A percentile compares a stretch with the other conserved stretches of the same genome.
Conservation (phyloP, 2,113 vertebrate species). For the Caranx melampygus region DNA sequence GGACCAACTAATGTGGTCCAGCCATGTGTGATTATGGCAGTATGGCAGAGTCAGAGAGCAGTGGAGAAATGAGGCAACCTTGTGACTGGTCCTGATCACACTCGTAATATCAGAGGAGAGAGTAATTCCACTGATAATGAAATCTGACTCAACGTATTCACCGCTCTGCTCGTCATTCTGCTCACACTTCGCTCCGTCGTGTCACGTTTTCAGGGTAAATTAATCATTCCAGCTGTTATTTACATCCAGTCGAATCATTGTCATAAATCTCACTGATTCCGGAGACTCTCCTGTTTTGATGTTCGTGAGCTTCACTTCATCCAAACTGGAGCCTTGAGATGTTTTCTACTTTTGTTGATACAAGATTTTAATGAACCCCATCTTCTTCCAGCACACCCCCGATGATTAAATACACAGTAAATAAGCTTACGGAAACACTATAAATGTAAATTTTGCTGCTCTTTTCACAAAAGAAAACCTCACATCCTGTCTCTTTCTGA, state of each 20-base stretch:
- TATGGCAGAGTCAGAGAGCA: constrained; percentile 39
- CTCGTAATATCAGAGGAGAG: constrained; percentile 64
- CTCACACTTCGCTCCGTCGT: constrained; percentile 29
- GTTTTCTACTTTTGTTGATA: constrained; percentile 13
- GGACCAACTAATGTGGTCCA: constrained; percentile 45
- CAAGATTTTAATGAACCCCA: constrained; percentile 58
- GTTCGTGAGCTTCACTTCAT: constrained; percentile 16
- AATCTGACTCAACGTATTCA: constrained; percentile 76
- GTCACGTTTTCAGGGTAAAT: constrained; percentile 75
- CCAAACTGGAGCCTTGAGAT: constrained; percentile 42
- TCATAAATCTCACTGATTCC: constrained; percentile 68
- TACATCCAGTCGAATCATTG: constrained; percentile 66
- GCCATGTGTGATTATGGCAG: constrained; percentile 53
- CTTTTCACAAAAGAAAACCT: constrained; percentile 69
- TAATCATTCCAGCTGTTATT: constrained; percentile 79
- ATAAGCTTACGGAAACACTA: constrained; percentile 76
- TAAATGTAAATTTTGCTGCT: constrained; percentile 80
- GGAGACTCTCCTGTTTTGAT: constrained; percentile 43
- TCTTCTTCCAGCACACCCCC: constrained; percentile 59
- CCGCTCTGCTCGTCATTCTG: constrained; percentile 64
- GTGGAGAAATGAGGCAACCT: constrained; percentile 65
- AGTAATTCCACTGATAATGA: constrained; percentile 79
- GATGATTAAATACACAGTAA: constrained; percentile 72
- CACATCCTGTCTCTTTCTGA: constrained; percentile 45
- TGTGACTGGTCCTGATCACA: constrained; percentile 63